phyloP scores from a whole-genome alignment of 2,888 invertebrate species.

The Kuschelorhynchus macadamiae region DNA sequence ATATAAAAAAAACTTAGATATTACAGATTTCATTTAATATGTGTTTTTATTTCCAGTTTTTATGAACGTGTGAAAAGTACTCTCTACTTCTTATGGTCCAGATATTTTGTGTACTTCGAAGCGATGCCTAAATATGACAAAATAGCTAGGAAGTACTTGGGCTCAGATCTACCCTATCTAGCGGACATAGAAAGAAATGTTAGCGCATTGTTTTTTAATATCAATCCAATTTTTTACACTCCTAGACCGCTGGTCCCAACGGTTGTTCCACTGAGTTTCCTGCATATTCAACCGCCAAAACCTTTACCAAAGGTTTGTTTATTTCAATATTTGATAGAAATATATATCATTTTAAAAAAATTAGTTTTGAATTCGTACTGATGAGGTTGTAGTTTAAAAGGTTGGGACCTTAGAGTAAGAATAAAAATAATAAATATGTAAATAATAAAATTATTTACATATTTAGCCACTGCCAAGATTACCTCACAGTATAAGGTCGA shows the following conservation, averaged over 20 bases:
- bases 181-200: conserved; percentile 61
- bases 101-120: conserved; percentile 53
- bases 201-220: conserved; percentile 61
- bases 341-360: too few relatives aligned
- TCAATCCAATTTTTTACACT: conserved; percentile 60
- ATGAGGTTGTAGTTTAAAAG: too few relatives aligned
- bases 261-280: conserved; percentile 59
- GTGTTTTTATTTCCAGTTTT: conserved; percentile 63
- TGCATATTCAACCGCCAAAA: conserved; percentile 58
- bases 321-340: too few relatives aligned
- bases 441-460: too few relatives aligned
- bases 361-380: too few relatives aligned
- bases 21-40: too few relatives aligned
- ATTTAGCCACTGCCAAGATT: too few relatives aligned
- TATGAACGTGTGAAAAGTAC: conserved; percentile 62
- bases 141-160: conserved; percentile 61
- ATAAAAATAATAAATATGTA: too few relatives aligned
- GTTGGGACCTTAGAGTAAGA: too few relatives aligned
- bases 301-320: conserved; percentile 60
- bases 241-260: conserved; percentile 61
- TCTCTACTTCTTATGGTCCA: conserved; percentile 55
- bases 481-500: too few relatives aligned
- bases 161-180: conserved; percentile 61
- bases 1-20: too few relatives aligned
- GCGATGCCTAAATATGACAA: conserved; percentile 57